Evolutionary conservation across 1,140 invertebrate genomes (phyloP).

Genomic region (Aphaenogaster rudis): DNA sequence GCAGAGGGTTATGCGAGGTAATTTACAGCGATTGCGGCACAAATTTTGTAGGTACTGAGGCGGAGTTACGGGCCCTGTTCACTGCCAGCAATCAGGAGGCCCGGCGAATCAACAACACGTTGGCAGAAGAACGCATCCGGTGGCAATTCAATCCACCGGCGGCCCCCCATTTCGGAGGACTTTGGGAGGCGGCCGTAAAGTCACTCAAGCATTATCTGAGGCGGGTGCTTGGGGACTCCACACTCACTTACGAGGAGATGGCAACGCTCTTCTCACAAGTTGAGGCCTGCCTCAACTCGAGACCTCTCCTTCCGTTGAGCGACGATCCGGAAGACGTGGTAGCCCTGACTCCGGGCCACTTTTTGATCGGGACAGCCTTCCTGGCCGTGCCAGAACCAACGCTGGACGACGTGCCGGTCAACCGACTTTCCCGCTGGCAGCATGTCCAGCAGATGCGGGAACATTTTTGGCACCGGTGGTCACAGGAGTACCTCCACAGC

Average conservation of each 20-base stretch:
- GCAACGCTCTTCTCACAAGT: background rate
- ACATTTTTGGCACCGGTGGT: too few relatives aligned
- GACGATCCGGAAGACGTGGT: background rate
- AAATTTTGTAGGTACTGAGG: constrained; percentile 78
- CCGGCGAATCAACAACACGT: constrained; percentile 48
- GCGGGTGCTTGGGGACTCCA: background rate
- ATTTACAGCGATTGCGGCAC: constrained; percentile 80
- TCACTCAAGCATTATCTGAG: background rate
- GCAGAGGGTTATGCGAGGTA: constrained; percentile 46
- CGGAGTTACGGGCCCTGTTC: constrained; percentile 62
- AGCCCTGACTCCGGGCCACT: background rate
- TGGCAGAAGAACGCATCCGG: constrained; percentile 65
- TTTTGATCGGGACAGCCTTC: too few relatives aligned
- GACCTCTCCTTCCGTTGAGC: background rate
- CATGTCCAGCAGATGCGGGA: too few relatives aligned
- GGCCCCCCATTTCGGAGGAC: too few relatives aligned
- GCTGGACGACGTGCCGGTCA: too few relatives aligned
- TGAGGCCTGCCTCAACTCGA: background rate
- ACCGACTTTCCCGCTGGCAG: background rate
- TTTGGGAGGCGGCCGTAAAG: constrained; percentile 72
- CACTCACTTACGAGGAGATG: background rate
- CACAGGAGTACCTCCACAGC: too few relatives aligned
- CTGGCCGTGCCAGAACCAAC: too few relatives aligned
- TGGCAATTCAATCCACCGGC: background rate
- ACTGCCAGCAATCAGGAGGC: background rate